These are phyloP conservation scores for Pammene fasciana DNA, from an alignment of 2,888 invertebrate genomes.

Conservation along the genomic window DNA sequence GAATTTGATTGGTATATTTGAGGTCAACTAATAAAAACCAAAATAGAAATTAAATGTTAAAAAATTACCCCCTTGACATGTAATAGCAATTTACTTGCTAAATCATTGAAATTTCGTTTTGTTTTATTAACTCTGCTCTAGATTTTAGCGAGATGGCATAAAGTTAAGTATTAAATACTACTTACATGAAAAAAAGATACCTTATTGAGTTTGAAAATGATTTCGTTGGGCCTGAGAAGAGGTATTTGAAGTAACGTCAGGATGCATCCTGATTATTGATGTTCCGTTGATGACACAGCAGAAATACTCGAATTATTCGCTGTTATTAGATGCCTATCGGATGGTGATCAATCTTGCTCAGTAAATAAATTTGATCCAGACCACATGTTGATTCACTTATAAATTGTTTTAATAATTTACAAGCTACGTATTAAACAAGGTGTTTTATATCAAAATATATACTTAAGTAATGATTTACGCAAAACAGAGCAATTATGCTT, in stretches of 20 bases:
- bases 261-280: conserved; percentile 53
- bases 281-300: conserved; percentile 51
- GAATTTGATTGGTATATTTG: too few relatives aligned
- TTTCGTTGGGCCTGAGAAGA: not conserved
- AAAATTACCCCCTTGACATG: too few relatives aligned
- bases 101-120: too few relatives aligned
- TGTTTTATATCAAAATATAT: not conserved
- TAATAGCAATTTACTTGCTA: too few relatives aligned
- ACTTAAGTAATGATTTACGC: not conserved
- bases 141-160: too few relatives aligned
- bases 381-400: conserved; percentile 47
- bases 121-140: too few relatives aligned
- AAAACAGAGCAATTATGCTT: too few relatives aligned
- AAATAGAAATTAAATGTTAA: too few relatives aligned
- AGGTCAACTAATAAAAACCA: too few relatives aligned
- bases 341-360: conserved; percentile 53
- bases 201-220: not conserved
- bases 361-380: conserved; percentile 45
- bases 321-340: conserved; percentile 49
- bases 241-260: not conserved
- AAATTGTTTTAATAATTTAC: conserved; percentile 32
- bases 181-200: too few relatives aligned
- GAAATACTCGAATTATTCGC: conserved; percentile 51
- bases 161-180: too few relatives aligned
- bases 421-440: not conserved